A percentile compares a stretch with the other conserved stretches of the same genome.
These are phyloP conservation scores for Branchellion lobata DNA, from an alignment of 2,888 invertebrate genomes.

Conservation along the genomic window DNA sequence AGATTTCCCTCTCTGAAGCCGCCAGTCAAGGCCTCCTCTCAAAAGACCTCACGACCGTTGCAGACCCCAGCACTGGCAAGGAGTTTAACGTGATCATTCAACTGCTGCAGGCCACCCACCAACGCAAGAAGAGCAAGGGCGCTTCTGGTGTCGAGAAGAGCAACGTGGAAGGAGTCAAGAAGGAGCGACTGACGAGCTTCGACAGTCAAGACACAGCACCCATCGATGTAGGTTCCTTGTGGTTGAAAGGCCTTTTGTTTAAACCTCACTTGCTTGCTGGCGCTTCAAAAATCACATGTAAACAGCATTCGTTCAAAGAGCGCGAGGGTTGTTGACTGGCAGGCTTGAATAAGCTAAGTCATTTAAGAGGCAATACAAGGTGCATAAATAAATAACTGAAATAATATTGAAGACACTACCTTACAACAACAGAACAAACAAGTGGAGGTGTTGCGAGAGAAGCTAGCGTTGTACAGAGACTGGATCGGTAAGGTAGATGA, in stretches of 20 bases:
- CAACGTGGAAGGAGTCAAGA: not conserved
- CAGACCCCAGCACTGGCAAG: constrained; percentile 27
- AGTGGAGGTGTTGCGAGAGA: constrained; percentile 5
- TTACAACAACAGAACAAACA: constrained; percentile 12
- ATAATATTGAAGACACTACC: too few relatives aligned
- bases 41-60: not conserved
- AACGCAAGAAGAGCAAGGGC: not conserved
- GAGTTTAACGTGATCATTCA: constrained; percentile 52
- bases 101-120: constrained; percentile 51
- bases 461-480: constrained; percentile 17
- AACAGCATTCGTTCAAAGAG: too few relatives aligned
- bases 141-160: not conserved
- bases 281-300: too few relatives aligned
- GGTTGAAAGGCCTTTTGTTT: not conserved
- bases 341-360: too few relatives aligned
- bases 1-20: constrained; percentile 47
- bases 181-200: not conserved
- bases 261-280: too few relatives aligned
- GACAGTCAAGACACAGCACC: not conserved
- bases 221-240: not conserved
- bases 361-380: too few relatives aligned
- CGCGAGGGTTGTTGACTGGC: too few relatives aligned
- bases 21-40: constrained; percentile 47
- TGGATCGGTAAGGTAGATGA: constrained; percentile 35
- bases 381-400: too few relatives aligned